phyloP scores from a whole-genome alignment of 2,888 invertebrate species.

The Schizotus pectinicornis region DNA sequence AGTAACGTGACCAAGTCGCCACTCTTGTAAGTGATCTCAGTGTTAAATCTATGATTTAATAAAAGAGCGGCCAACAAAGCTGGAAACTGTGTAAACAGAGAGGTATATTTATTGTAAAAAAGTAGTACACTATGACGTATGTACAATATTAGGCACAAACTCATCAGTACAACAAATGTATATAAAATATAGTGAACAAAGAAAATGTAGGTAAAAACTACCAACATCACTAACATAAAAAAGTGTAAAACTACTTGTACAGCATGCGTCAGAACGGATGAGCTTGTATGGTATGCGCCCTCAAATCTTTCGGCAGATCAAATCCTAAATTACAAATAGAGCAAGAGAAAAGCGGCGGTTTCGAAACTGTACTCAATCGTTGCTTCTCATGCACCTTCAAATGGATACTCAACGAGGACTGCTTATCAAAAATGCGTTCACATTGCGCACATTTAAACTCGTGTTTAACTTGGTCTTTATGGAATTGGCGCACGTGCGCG shows the following conservation, averaged over 20 bases:
- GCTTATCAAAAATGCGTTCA: slow-evolving; percentile 67
- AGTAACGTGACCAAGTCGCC: too few relatives aligned
- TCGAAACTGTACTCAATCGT: slow-evolving; percentile 53
- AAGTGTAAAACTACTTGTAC: slow-evolving; percentile 19
- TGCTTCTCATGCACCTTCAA: slow-evolving; percentile 65
- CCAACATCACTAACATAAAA: background rate
- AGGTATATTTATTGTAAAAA: slow-evolving; percentile 20
- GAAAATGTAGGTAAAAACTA: slow-evolving; percentile 1
- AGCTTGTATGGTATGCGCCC: slow-evolving; percentile 53
- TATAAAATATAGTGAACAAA: slow-evolving; percentile 4
- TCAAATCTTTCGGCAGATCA: slow-evolving; percentile 53
- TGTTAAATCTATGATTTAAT: too few relatives aligned
- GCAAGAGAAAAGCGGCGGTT: slow-evolving; percentile 59
- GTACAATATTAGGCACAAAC: slow-evolving; percentile 33
- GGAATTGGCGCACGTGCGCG: slow-evolving; percentile 69
- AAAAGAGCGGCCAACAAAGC: background rate
- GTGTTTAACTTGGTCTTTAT: slow-evolving; percentile 56
- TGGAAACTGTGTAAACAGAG: slow-evolving; percentile 1
- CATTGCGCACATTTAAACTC: slow-evolving; percentile 69
- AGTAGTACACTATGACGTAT: slow-evolving; percentile 10
- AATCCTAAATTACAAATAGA: slow-evolving; percentile 63
- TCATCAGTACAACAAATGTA: background rate
- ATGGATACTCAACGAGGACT: slow-evolving; percentile 68
- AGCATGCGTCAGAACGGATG: slow-evolving; percentile 53
- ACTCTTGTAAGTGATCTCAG: too few relatives aligned